A percentile compares a stretch with the other conserved stretches of the same genome.
These are phyloP conservation scores for Molorchus minor DNA, from an alignment of 2,888 invertebrate genomes.

Conservation along the genomic window DNA sequence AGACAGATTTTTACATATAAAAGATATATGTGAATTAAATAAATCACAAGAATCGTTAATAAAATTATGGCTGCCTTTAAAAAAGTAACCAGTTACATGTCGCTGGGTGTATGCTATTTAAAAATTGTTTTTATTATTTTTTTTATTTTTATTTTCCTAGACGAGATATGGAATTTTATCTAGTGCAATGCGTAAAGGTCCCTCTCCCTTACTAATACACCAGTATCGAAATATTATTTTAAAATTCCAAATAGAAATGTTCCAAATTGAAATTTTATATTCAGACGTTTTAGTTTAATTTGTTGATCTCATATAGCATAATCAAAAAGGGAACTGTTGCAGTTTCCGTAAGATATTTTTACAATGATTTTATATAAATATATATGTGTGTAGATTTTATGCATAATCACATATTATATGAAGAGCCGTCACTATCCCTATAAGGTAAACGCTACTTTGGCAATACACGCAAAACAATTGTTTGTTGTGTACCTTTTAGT, in stretches of 20 bases:
- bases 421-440: slow-evolving; percentile 43
- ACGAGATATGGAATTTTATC: background rate
- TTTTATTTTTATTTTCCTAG: too few relatives aligned
- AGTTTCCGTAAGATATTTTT: slow-evolving; percentile 56
- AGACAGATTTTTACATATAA: too few relatives aligned
- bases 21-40: too few relatives aligned
- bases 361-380: slow-evolving; percentile 58
- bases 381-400: slow-evolving; percentile 45
- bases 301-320: slow-evolving; percentile 54
- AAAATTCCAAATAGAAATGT: slow-evolving; percentile 9
- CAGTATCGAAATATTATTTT: background rate
- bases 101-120: too few relatives aligned
- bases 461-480: too few relatives aligned
- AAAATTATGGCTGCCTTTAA: too few relatives aligned
- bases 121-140: too few relatives aligned
- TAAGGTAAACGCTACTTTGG: slow-evolving; percentile 20
- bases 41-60: too few relatives aligned
- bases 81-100: too few relatives aligned
- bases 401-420: slow-evolving; percentile 36
- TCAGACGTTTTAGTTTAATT: slow-evolving; percentile 26
- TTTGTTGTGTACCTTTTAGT: background rate
- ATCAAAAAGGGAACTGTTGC: slow-evolving; percentile 50
- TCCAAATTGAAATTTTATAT: slow-evolving; percentile 14
- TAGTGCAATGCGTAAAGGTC: background rate
- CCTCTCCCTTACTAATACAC: background rate